Conservation (phyloP, 2,888 invertebrate species). For the Caenorhabditis macrosperma region DNA sequence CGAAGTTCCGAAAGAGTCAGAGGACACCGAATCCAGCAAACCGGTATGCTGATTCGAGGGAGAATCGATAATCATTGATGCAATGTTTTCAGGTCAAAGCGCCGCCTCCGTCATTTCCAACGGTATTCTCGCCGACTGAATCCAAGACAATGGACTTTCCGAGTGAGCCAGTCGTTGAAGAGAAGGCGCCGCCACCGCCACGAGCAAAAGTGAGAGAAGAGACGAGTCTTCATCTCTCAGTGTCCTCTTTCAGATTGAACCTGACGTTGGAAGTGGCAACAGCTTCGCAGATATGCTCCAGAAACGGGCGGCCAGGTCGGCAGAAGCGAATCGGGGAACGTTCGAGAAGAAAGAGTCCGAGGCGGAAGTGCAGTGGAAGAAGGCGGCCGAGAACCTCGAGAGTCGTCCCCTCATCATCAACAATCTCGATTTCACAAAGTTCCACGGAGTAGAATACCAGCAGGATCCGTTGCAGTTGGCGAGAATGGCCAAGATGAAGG, state of each 20-base stretch:
- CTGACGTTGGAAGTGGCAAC: conserved; percentile 66
- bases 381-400: conserved; percentile 81
- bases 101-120: conserved; percentile 77
- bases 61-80: conserved; percentile 4
- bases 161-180: conserved; percentile 39
- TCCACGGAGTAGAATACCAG: conserved; percentile 90
- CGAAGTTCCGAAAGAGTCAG: conserved; percentile 52
- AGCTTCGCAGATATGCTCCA: conserved; percentile 78
- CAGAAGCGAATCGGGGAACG: conserved; percentile 60
- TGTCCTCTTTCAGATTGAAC: conserved; percentile 58
- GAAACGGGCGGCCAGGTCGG: conserved; percentile 75
- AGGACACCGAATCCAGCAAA: conserved; percentile 86
- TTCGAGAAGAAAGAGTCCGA: conserved; percentile 72
- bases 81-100: conserved; percentile 69
- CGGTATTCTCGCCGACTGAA: conserved; percentile 79
- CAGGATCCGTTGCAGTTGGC: conserved; percentile 73
- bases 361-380: conserved; percentile 94
- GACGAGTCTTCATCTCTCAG: too few species aligned
- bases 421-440: conserved; percentile 96
- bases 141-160: conserved; percentile 78
- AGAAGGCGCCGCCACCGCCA: conserved; percentile 54
- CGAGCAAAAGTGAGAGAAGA: conserved; percentile 59
- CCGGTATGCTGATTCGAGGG: conserved; percentile 85
- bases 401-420: conserved; percentile 86
- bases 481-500: conserved; percentile 57